Base-by-base conservation (phyloP, 2,113 vertebrate species). In the Macrotis lagotis region DNA sequence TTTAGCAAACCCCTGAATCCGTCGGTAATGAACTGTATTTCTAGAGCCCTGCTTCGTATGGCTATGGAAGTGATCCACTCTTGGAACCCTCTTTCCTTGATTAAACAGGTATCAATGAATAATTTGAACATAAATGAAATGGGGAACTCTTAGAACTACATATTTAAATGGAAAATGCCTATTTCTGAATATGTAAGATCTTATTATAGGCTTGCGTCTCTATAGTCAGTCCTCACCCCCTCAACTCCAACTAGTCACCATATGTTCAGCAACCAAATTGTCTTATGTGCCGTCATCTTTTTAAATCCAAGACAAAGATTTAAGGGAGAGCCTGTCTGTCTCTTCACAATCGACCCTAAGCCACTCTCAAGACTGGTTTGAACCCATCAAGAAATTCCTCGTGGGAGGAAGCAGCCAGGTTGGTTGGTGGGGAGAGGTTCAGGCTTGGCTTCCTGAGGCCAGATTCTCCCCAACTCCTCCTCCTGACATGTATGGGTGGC, bases 231-330 rank as follows among this genome's bases (percentile, higher is more conserved):
- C 10, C 96, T 12, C 25, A 16, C 3, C 19, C 37, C n/a, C 19
- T 0, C 19, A 44, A 83, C 6, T 16, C n/a, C n/a, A 24, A 83
- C n/a, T 22, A 44, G 37, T 83, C 37, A n/a, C 66, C 66, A 74
- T 83, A 83, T 83, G 47, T 88, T 92, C 94, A 92, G 83, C 92
- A 66, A 92, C 51, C 48, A 91, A 90, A 88, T 28, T 51, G 83
- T 95, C 95, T 47, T 55, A 14, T 66, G 28, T 93, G 91, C 50
- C 91, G 66, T 93, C 53, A 91, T 47, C 88, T 95, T 93, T 94
- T 51, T 93, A 94, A 96, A 94, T 93, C 53, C 44, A 93, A 94
- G 50, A 50, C 95, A 91, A 94, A 50, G 92, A 95, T 74, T 95
- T 93, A 53, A 91, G 95, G 90, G 90, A 91, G 0, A 94, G 3